These are phyloP conservation scores for Sebastes jordani DNA, from an alignment of 2,797 vertebrate species.

Conservation along the genomic window DNA sequence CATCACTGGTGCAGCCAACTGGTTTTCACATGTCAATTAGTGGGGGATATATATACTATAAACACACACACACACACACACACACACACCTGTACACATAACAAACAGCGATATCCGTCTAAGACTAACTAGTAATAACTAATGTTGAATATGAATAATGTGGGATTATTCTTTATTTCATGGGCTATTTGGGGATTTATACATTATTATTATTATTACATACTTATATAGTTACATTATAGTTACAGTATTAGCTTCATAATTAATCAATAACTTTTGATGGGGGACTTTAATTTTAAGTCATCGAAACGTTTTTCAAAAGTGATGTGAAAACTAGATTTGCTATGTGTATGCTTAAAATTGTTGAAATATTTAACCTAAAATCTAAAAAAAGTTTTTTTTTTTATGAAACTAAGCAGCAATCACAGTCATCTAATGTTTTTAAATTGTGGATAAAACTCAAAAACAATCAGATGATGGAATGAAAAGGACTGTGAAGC, in stretches of 20 bases:
- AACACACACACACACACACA: too few species aligned
- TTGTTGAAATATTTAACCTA: not conserved
- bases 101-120: too few species aligned
- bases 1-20: not conserved
- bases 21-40: not conserved
- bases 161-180: too few species aligned
- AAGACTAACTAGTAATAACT: too few species aligned
- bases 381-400: not conserved
- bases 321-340: not conserved
- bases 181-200: too few species aligned
- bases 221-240: not conserved
- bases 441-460: not conserved
- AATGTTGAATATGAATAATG: too few species aligned
- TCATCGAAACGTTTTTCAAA: not conserved
- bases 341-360: not conserved
- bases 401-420: not conserved
- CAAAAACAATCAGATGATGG: not conserved
- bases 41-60: not conserved
- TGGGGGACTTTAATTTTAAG: not conserved
- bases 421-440: not conserved
- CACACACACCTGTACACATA: too few species aligned
- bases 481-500: not conserved
- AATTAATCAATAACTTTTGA: not conserved
- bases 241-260: not conserved
- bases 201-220: too few species aligned